Percentiles rank a stretch among this genome's conserved stretches.
phyloP scores from a whole-genome alignment of 2,797 vertebrate genomes.

The Lepidocolaptes lacrymiger region DNA sequence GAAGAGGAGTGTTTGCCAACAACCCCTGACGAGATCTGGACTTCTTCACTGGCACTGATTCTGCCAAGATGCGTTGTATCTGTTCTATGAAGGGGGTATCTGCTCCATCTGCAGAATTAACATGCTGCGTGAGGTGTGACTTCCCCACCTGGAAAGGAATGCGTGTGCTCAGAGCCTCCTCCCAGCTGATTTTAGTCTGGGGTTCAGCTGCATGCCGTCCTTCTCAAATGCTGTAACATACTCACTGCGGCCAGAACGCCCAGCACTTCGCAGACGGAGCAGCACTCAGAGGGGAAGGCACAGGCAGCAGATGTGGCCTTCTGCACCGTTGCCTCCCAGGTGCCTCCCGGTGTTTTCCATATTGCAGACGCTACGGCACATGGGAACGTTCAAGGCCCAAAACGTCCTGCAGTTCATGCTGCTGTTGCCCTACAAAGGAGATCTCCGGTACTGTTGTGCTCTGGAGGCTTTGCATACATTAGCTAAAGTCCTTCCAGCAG shows the following conservation, averaged over 20 bases:
- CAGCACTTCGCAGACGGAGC: fast-evolving
- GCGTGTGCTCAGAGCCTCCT: not conserved
- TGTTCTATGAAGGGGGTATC: not conserved
- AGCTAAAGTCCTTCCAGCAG: not conserved
- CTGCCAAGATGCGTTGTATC: not conserved
- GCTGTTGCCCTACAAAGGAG: not conserved
- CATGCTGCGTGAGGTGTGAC: not conserved
- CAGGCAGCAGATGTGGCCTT: not conserved
- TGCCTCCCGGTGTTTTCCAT: not conserved
- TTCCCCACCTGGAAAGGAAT: not conserved
- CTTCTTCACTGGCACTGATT: not conserved
- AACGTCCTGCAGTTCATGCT: not conserved
- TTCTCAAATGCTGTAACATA: fast-evolving
- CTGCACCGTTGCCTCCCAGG: fast-evolving
- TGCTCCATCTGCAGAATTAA: not conserved
- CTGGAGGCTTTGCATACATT: not conserved
- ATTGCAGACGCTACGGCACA: not conserved
- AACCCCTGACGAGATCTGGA: not conserved
- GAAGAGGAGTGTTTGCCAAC: not conserved
- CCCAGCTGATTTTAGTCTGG: not conserved
- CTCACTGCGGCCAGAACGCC: not conserved
- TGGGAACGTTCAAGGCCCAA: not conserved
- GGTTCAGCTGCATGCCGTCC: fast-evolving
- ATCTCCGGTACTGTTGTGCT: not conserved
- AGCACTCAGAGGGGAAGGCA: not conserved